Base-by-base conservation (phyloP, 2,888 invertebrate species). In the Scaptomyza parva region DNA sequence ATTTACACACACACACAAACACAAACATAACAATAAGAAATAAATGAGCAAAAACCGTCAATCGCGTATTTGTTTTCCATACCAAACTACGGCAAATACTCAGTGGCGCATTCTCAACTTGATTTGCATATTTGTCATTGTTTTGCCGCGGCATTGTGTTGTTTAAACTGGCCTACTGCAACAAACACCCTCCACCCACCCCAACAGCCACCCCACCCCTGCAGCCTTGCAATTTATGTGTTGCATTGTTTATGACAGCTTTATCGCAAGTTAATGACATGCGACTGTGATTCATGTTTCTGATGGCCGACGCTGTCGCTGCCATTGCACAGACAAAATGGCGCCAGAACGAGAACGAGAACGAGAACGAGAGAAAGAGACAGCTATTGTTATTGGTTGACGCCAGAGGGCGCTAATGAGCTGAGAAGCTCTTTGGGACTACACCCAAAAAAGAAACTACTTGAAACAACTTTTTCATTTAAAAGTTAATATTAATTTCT, bases 191-290 rank as follows among this genome's bases (percentile, higher is more conserved):
- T n/a, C 41, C 14, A 20, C 43, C 37, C 39, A 17, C 43, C 14
- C 11, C 37, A 28, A 9, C 1, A 9, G 6, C 43, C 8, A 11
- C 18, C 9, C 3, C 3, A 8, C 17, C 11, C 51, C 41, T 26
- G 5, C 17, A 8, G 26, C 35, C 40, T 17, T 39, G 66, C 71
- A 70, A 87, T 84, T 84, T 84, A 87, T 84, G 77, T 77, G 70
- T 86, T 84, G 86, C 77, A 82, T 83, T 84, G 86, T 79, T 88
- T 88, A 83, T 84, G 83, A 88, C 83, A 88, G 88, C 79, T 88
- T 84, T 84, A 84, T 84, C 64, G 83, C 79, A 69, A 75, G 67
- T 88, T 88, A 82, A 86, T 83, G 80, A 83, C 80, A 84, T 59
- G 64, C 83, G 55, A 64, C 66, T 55, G 62, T 84, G 88, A 87